Base-by-base conservation (phyloP, 2,888 invertebrate species). In the Vesta saturnalis region DNA sequence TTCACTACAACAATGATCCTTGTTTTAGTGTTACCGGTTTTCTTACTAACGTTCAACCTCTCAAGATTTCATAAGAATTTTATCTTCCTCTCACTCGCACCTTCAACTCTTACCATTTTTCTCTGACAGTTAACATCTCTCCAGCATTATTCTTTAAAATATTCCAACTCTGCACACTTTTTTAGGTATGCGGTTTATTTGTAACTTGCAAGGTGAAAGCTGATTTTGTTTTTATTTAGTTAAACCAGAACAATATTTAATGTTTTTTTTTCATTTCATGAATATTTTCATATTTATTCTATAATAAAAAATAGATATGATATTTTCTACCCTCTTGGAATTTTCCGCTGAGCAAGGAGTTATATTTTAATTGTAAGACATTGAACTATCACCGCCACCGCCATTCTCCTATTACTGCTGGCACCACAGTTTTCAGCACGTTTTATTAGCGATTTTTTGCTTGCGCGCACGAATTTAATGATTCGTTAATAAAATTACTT, bases 61-160 rank as follows among this genome's bases (percentile, higher is more conserved):
- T 49, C 15, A 18, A 49, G 47, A 49, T 49, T 49, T 49, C 47
- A 49, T 49, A 49, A 49, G 47, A 49, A 49, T 49, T 58, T 58
- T 19, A 58, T 58, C 58, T 58, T 58, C 19, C n/a, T 58, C 58
- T 18, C 30, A 19, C 58, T 58, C 35, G 43, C 58, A 39, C 39
- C 19, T 43, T 58, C 18, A 18, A 49, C 47, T 49, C 10, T 49
- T 49, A 49, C 47, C 47, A 49, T 49, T 49, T 49, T 49, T 5
- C 47, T 49, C 47, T 15, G 3, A 49, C 47, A 49, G 47, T 70
- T 70, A 64, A 74, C 55, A 55, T 55, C 55, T 78, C 75, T 78
- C 75, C 77, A 76, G 78, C 78, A 72, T 77, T 79, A 77, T 78
- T 76, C 77, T 77, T 75, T 74, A 72, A 76, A 76, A 77, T 76